Percentiles rank a stretch among this genome's conserved stretches.
These are phyloP conservation scores for Cephonodes hylas DNA, from an alignment of 2,888 invertebrate genomes.

Conservation along the genomic window DNA sequence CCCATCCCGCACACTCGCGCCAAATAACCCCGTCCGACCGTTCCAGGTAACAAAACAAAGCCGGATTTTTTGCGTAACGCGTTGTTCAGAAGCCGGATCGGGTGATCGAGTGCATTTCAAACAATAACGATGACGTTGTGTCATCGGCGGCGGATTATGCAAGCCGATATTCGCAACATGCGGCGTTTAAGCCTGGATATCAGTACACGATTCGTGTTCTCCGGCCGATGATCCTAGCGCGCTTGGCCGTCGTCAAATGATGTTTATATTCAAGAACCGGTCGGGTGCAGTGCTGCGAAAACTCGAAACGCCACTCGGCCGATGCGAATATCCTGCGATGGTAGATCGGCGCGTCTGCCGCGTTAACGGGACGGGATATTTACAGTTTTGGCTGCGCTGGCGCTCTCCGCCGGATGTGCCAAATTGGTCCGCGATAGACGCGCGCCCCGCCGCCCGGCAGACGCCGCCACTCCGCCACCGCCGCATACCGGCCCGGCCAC, in stretches of 20 bases:
- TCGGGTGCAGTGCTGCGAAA: conserved; percentile 27
- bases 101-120: conserved; percentile 54
- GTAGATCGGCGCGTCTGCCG: conserved; percentile 43
- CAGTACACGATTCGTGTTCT: conserved; percentile 22
- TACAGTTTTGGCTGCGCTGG: conserved; percentile 61
- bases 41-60: conserved; percentile 71
- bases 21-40: conserved; percentile 58
- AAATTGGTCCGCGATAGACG: conserved; percentile 74
- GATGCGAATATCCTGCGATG: conserved; percentile 39
- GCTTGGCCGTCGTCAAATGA: conserved; percentile 21
- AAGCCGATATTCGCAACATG: conserved; percentile 36
- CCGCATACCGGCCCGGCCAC: conserved; percentile 74
- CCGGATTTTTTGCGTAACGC: conserved; percentile 69
- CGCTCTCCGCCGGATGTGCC: conserved; percentile 76
- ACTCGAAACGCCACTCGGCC: conserved; percentile 37
- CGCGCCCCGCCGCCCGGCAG: conserved; percentile 66
- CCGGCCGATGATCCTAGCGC: conserved; percentile 30
- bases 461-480: conserved; percentile 70
- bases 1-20: conserved; percentile 66
- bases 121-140: conserved; percentile 59
- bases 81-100: conserved; percentile 56
- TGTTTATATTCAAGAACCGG: conserved; percentile 37
- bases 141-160: conserved; percentile 51
- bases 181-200: conserved; percentile 16
- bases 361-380: conserved; percentile 65